Percentiles rank a stretch among this genome's conserved stretches.
Evolutionary conservation across 1,140 invertebrate genomes (phyloP).

Genomic region (Grapholita molesta): DNA sequence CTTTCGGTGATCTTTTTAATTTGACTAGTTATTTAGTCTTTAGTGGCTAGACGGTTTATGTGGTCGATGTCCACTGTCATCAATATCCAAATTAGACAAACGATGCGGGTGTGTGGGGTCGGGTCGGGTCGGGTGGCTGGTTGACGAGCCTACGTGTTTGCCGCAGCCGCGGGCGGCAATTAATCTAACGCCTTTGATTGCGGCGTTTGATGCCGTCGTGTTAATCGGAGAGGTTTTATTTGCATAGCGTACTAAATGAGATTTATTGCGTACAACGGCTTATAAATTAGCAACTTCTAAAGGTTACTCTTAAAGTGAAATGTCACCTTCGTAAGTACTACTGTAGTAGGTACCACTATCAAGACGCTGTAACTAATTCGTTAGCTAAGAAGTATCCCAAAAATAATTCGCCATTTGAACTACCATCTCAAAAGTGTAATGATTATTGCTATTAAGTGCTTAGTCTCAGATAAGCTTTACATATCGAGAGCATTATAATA

Average conservation of each 20-base stretch:
- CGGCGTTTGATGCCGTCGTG: constrained; percentile 6
- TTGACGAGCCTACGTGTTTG: constrained; percentile 49
- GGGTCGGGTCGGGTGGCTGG: constrained; percentile 9
- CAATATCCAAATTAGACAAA: constrained; percentile 16
- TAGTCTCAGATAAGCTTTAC: too few species aligned
- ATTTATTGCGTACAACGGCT: not conserved
- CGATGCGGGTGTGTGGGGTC: constrained; percentile 49
- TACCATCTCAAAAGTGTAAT: too few species aligned
- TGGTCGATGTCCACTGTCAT: constrained; percentile 12
- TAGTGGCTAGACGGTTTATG: not conserved
- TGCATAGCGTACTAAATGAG: not conserved
- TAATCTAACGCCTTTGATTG: constrained; percentile 32
- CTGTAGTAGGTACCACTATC: not conserved
- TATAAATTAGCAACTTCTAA: not conserved
- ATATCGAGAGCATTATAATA: too few species aligned
- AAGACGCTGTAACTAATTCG: not conserved
- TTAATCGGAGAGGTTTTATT: not conserved
- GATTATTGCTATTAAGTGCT: too few species aligned
- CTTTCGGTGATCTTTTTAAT: not conserved
- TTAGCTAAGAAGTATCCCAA: not conserved
- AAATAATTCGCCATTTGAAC: too few species aligned
- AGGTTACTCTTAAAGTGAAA: not conserved
- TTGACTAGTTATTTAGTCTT: not conserved
- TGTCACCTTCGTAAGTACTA: not conserved
- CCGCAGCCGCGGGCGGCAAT: constrained; percentile 45